These are phyloP conservation scores for Hyposoter didymator DNA, from an alignment of 2,888 invertebrate species.

Conservation along the genomic window DNA sequence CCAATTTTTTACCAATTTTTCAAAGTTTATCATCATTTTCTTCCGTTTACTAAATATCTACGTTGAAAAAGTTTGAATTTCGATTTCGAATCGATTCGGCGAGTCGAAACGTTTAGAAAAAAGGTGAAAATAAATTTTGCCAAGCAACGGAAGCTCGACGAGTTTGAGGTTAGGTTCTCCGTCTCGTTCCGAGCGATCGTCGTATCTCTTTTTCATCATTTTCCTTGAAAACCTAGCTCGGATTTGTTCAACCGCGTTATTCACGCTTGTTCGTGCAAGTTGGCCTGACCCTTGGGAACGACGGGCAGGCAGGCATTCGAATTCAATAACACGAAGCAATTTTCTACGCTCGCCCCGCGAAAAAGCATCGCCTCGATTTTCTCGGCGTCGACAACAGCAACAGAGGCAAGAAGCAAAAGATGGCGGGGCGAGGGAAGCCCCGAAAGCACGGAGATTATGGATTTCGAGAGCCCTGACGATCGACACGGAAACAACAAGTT, in stretches of 20 bases:
- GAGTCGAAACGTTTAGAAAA: no score
- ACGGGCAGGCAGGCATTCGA: not conserved
- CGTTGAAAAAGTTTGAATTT: not conserved
- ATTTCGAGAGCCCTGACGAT: not conserved
- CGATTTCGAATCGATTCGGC: not conserved
- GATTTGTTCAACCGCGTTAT: constrained; percentile 50
- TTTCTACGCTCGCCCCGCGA: constrained; percentile 34
- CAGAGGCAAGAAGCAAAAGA: not conserved
- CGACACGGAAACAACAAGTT: not conserved
- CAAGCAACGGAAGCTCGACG: not conserved
- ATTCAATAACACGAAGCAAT: constrained; percentile 13
- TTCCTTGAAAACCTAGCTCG: not conserved
- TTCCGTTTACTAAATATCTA: not conserved
- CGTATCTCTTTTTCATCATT: not conserved
- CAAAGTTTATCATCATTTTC: not conserved
- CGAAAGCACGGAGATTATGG: not conserved
- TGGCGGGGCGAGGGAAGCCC: not conserved
- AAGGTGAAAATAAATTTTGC: not conserved
- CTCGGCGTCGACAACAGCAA: not conserved
- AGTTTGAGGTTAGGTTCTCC: constrained; percentile 29
- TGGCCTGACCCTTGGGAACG: not conserved
- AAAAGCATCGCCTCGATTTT: not conserved
- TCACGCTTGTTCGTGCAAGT: constrained; percentile 26
- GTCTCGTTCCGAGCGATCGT: not conserved
- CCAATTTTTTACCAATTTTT: not conserved